Percentiles rank a stretch among this genome's conserved stretches.
Conservation (phyloP, 1,140 invertebrate species). For the Micrasema longulum region DNA sequence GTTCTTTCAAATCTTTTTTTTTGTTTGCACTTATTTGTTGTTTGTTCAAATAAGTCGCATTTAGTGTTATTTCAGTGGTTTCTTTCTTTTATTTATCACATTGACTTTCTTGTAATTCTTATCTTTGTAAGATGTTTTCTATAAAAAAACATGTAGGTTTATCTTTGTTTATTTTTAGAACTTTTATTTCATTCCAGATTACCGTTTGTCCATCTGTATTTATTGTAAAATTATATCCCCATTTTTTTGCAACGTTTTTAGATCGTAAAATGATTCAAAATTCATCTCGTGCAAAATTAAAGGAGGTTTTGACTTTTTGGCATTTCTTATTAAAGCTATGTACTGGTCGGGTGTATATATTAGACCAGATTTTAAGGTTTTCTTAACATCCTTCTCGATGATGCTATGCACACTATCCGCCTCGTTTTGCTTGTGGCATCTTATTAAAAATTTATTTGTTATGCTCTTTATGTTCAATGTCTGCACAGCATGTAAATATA, state of each 20-base stretch:
- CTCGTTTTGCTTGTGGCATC: constrained; percentile 62
- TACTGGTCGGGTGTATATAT: constrained; percentile 58
- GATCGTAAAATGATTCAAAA: constrained; percentile 46
- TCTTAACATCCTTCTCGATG: constrained; percentile 59
- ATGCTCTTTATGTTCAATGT: constrained; percentile 57
- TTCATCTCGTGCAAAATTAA: constrained; percentile 41
- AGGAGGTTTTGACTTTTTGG: constrained; percentile 34
- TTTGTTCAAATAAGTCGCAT: too few relatives aligned
- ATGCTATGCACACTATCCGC: constrained; percentile 59
- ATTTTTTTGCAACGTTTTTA: constrained; percentile 47
- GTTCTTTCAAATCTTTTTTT: too few relatives aligned
- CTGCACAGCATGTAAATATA: constrained; percentile 57
- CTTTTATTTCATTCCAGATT: constrained; percentile 55
- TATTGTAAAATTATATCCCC: constrained; percentile 55
- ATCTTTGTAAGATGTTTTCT: background rate
- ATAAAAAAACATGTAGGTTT: constrained; percentile 42
- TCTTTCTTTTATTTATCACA: background rate
- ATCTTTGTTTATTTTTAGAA: constrained; percentile 46
- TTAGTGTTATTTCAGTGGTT: too few relatives aligned
- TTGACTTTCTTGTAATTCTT: background rate
- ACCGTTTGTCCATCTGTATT: constrained; percentile 49
- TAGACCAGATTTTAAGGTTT: constrained; percentile 52
- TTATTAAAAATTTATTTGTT: constrained; percentile 60
- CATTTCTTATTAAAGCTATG: constrained; percentile 45
- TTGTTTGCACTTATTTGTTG: too few relatives aligned